Conservation (phyloP, 2,113 vertebrate genomes). For the Illadopsis cleaveri region DNA sequence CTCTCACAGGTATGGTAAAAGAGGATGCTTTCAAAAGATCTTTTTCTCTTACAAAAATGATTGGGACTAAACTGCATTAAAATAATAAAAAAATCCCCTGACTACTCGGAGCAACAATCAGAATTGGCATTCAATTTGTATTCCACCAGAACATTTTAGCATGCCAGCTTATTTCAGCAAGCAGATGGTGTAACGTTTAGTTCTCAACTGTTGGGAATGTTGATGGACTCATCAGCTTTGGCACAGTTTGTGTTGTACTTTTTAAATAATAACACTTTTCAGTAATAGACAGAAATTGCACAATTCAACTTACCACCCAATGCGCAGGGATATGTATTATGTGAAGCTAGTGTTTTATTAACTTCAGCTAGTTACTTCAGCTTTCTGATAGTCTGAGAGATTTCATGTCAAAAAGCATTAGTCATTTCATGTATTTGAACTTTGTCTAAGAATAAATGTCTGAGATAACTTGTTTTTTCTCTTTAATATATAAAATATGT, state of each 20-base stretch:
- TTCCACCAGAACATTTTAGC: neutral
- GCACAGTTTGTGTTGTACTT: neutral
- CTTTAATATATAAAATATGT: neutral
- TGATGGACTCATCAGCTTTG: neutral
- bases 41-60: neutral
- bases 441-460: neutral
- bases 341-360: neutral
- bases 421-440: neutral
- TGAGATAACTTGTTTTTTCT: neutral
- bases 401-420: neutral
- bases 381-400: neutral
- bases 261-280: slow-evolving; percentile 26
- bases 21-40: neutral
- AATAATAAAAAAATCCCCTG: neutral
- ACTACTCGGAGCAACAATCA: neutral
- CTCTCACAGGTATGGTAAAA: neutral
- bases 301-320: neutral
- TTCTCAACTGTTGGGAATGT: neutral
- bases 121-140: neutral
- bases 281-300: neutral
- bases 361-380: neutral
- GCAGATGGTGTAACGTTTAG: neutral
- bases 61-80: neutral
- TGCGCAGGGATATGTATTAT: neutral
- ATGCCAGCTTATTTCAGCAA: neutral